Evolutionary conservation across 2,888 invertebrate species (phyloP), one percentile per base, ranked within the genome.

Genomic region (Meta bourneti): DNA sequence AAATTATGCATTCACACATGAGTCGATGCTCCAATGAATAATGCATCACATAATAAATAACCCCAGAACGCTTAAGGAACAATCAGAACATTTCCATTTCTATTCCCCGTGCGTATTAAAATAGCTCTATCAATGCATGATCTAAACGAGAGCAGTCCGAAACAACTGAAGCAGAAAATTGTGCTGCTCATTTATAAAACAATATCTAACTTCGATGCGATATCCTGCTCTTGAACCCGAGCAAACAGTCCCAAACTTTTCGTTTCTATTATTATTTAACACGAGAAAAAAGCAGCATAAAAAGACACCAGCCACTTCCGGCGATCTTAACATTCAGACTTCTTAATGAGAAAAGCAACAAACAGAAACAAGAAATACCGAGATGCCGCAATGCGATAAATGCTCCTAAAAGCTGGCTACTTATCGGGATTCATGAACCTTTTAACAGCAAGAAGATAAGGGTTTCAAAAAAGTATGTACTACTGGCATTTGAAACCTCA

Each of bases 381-480:
- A 87, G 87, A 87, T 87, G 79, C 87, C 79, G 87, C 87, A 34
- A 5, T 9, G 34, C 34, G 87, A 87, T 87, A 87, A 87, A 80
- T 19, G 48, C 20, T 54, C 13, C 72, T 72, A 79, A 87, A 71
- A 79, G 52, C 80, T 71, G 72, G 51, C 71, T 79, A 72, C 79
- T 79, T 52, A 80, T 79, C 19, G 20, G 13, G 20, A 51, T n/a
- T 51, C 51, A 13, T 80, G 72, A 87, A 70, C 48, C 70, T 86
- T 86, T 87, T 78, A 86, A 77, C 77, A 72, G 79, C 52, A 72
- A 75, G n/a, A 61, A 70, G 82, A 82, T 82, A 8, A n/a, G 52
- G 71, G 52, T 19, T n/a, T 51, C 19, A 72, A 72, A 13, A 85
- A 84, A n/a, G 34, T 11, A 83, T 20, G 19, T 20, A 54, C 71